These are phyloP conservation scores for Pristis pectinata DNA, from an alignment of 2,797 vertebrate species.

Conservation along the genomic window DNA sequence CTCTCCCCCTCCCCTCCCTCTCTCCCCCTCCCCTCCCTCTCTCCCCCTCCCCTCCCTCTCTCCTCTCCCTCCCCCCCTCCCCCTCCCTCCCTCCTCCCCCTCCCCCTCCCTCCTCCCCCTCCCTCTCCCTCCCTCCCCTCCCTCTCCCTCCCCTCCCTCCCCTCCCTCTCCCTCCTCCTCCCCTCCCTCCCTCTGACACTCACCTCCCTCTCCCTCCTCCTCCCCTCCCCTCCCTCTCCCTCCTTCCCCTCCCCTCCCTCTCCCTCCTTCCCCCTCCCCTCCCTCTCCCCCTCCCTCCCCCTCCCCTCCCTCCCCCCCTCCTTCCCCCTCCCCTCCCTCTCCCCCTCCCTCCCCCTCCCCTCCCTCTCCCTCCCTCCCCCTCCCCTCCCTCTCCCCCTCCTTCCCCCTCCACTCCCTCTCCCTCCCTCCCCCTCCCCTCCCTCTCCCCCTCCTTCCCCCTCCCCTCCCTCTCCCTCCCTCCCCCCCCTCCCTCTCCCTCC, in stretches of 20 bases:
- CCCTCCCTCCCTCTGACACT: too few relatives aligned
- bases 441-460: too few relatives aligned
- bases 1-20: background rate
- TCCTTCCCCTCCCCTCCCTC: too few relatives aligned
- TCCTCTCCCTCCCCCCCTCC: background rate
- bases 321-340: too few relatives aligned
- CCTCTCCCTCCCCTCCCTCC: background rate
- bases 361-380: slow-evolving; percentile 38
- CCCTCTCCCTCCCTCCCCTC: slow-evolving; percentile 32
- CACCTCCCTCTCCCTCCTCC: too few relatives aligned
- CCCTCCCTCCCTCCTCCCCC: slow-evolving; percentile 37
- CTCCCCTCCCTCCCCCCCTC: background rate
- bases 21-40: too few relatives aligned
- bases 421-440: slow-evolving; percentile 38
- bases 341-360: slow-evolving; percentile 49
- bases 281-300: background rate
- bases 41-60: background rate
- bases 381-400: slow-evolving; percentile 39
- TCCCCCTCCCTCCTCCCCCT: slow-evolving; percentile 21
- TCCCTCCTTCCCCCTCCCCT: too few relatives aligned
- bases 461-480: too few relatives aligned
- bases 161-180: background rate
- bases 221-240: too few relatives aligned
- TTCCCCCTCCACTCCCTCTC: too few relatives aligned
- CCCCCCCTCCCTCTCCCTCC: too few relatives aligned